Conservation (phyloP, 2,888 invertebrate genomes). For the Lottia gigantea region DNA sequence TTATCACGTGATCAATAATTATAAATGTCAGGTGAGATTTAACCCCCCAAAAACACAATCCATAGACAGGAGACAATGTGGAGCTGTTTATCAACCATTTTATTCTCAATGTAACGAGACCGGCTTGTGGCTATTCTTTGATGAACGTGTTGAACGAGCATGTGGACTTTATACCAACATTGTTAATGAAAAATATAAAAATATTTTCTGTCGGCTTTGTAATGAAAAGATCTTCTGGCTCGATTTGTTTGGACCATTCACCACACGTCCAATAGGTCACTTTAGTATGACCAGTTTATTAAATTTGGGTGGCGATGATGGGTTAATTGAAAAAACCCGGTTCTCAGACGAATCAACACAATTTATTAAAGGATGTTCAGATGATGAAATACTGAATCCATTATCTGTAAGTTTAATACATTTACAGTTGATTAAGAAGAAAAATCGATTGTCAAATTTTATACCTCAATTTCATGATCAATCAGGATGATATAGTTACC, state of each 20-base stretch:
- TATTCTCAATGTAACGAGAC: constrained; percentile 29
- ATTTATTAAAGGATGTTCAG: background rate
- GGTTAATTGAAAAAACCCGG: background rate
- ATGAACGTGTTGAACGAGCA: constrained; percentile 23
- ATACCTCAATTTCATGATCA: no score
- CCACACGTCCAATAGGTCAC: background rate
- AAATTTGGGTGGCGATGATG: background rate
- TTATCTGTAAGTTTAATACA: background rate
- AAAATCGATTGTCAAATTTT: no score
- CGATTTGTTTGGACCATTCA: background rate
- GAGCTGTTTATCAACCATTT: background rate
- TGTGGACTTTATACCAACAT: constrained; percentile 24
- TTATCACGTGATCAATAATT: background rate
- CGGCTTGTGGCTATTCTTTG: constrained; percentile 23
- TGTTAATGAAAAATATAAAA: constrained; percentile 22
- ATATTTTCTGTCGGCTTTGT: constrained; percentile 33
- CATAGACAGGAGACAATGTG: background rate
- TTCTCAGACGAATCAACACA: background rate
- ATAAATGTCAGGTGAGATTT: constrained; percentile 8
- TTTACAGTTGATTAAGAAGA: no score
- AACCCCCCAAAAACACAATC: background rate
- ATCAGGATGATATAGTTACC: no score
- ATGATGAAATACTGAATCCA: background rate
- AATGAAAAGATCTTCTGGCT: constrained; percentile 12
- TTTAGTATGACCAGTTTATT: constrained; percentile 18